Evolutionary conservation across 2,797 vertebrate genomes (phyloP).

Genomic region (Phrynocephalus vlangalii): DNA sequence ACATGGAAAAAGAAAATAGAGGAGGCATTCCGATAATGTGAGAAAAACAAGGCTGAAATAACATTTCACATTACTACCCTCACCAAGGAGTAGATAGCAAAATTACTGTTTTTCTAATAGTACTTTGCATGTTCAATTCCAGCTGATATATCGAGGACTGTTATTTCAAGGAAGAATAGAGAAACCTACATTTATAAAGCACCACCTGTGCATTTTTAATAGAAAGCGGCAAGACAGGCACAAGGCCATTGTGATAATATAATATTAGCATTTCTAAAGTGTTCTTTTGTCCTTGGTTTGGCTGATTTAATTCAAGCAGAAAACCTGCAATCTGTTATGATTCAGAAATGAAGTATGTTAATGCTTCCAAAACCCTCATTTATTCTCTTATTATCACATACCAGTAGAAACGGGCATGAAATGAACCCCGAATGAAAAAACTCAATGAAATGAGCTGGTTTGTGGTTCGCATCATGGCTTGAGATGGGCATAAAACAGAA

Average conservation of each 20-base stretch:
- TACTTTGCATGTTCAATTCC: neutral
- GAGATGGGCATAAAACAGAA: no score
- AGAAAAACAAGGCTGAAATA: neutral
- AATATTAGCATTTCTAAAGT: constrained; percentile 28
- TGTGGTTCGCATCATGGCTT: no score
- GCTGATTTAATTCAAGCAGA: constrained; percentile 28
- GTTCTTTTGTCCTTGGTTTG: constrained; percentile 47
- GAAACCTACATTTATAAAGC: neutral
- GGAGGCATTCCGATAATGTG: neutral
- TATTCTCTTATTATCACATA: neutral
- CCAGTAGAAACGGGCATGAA: no score
- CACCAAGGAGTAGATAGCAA: neutral
- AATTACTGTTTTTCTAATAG: neutral
- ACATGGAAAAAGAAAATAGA: neutral
- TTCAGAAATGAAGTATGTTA: constrained; percentile 25
- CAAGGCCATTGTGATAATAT: constrained; percentile 4
- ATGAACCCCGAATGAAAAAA: no score
- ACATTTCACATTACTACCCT: neutral
- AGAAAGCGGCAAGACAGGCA: constrained; percentile 43
- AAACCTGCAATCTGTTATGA: constrained; percentile 14
- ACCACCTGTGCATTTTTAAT: constrained; percentile 13
- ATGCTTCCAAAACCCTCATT: neutral
- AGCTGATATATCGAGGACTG: neutral
- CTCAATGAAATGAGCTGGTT: no score
- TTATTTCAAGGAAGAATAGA: neutral